Evolutionary conservation across 2,113 vertebrate species (phyloP).

Genomic region (Octodon degus): DNA sequence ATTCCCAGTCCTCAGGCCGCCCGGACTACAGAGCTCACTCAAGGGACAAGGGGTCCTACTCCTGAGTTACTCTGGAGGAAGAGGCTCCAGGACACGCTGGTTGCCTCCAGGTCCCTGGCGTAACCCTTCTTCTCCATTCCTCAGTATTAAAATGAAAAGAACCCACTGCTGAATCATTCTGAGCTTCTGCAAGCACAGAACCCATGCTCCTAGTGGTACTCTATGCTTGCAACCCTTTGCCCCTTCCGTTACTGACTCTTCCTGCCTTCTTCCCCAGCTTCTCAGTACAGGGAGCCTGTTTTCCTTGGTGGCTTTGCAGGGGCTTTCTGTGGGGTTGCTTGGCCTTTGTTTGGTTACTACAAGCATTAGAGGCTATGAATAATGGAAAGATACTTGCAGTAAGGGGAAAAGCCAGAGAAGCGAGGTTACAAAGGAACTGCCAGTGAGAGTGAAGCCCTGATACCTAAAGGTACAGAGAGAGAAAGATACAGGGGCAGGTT

Average conservation of each 20-base stretch:
- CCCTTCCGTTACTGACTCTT: neutral
- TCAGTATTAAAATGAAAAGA: neutral
- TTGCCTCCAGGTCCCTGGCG: neutral
- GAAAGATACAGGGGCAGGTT: neutral
- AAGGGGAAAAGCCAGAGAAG: neutral
- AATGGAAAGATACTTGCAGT: neutral
- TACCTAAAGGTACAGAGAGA: too few species aligned
- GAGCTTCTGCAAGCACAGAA: neutral
- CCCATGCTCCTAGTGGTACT: neutral
- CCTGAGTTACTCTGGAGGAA: neutral
- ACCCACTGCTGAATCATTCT: neutral
- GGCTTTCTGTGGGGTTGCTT: neutral
- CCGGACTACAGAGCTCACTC: neutral
- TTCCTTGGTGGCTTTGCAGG: neutral
- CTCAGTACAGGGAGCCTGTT: accelerated
- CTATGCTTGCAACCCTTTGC: neutral
- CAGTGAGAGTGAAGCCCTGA: neutral
- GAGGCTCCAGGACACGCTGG: neutral
- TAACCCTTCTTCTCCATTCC: neutral
- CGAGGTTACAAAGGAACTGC: neutral
- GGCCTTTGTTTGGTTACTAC: neutral
- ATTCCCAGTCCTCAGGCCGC: neutral
- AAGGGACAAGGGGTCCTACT: too few species aligned
- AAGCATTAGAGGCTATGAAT: neutral
- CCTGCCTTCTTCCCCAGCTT: neutral